These are phyloP conservation scores for Haliaeetus leucogaster DNA, from an alignment of 2,113 vertebrate species.

Conservation along the genomic window DNA sequence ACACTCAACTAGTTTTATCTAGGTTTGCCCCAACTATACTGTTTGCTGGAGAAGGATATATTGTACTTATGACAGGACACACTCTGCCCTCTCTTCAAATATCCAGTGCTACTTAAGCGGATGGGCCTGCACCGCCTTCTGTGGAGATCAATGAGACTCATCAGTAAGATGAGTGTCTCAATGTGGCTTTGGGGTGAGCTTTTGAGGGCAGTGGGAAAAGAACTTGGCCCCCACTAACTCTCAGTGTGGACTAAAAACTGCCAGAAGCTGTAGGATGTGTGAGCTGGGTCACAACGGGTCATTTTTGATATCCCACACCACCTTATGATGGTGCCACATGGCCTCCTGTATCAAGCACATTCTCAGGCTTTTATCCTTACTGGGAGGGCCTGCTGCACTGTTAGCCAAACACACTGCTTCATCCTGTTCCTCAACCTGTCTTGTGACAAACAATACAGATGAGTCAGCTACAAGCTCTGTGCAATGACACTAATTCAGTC, in stretches of 20 bases:
- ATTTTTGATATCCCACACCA: neutral
- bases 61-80: neutral
- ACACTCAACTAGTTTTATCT: neutral
- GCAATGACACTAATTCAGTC: neutral
- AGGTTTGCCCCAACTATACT: neutral
- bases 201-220: neutral
- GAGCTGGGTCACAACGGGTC: rapidly evolving
- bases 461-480: rapidly evolving
- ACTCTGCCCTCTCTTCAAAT: neutral
- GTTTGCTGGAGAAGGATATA: neutral
- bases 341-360: too few relatives aligned
- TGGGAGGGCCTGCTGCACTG: neutral
- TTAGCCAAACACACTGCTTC: neutral
- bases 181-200: neutral
- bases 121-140: neutral
- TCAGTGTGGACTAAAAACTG: neutral
- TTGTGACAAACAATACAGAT: neutral
- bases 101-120: neutral
- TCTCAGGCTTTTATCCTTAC: neutral
- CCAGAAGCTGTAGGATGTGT: neutral
- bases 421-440: neutral
- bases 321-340: neutral
- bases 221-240: neutral
- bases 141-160: neutral
- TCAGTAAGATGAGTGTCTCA: neutral